Conservation (phyloP, 2,888 invertebrate species). For the Brassicogethes aeneus region DNA sequence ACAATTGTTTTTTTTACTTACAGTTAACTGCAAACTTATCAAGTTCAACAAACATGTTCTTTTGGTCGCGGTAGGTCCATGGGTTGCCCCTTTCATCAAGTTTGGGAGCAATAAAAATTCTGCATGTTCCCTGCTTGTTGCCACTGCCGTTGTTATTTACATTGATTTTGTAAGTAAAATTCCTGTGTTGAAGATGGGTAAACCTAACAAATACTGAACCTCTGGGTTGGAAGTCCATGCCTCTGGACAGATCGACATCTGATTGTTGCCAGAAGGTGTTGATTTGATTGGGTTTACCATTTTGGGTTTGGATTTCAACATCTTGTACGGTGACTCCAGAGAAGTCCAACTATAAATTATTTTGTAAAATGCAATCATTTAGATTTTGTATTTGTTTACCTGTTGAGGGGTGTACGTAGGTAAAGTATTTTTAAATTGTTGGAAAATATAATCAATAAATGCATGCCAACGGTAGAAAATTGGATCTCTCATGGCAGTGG, state of each 20-base stretch:
- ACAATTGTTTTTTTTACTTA: constrained; percentile 39
- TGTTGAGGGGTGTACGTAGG: constrained; percentile 51
- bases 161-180: constrained; percentile 51
- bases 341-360: constrained; percentile 47
- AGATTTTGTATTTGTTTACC: constrained; percentile 41
- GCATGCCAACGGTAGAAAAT: constrained; percentile 81
- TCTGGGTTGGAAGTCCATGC: constrained; percentile 73
- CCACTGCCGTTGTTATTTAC: constrained; percentile 37
- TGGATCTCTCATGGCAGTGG: constrained; percentile 82
- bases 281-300: constrained; percentile 28
- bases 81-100: constrained; percentile 53
- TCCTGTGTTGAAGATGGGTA: constrained; percentile 68
- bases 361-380: too few relatives aligned
- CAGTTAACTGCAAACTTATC: constrained; percentile 58
- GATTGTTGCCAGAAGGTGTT: constrained; percentile 72
- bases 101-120: constrained; percentile 60
- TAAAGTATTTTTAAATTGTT: constrained; percentile 60
- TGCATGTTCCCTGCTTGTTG: constrained; percentile 50
- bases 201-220: constrained; percentile 64
- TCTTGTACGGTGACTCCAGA: constrained; percentile 53
- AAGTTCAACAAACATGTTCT: constrained; percentile 58
- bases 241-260: constrained; percentile 66
- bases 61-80: constrained; percentile 55
- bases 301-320: constrained; percentile 45
- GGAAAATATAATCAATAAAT: constrained; percentile 69